Conservation (phyloP, 2,888 invertebrate species). For the Fragum fragum region DNA sequence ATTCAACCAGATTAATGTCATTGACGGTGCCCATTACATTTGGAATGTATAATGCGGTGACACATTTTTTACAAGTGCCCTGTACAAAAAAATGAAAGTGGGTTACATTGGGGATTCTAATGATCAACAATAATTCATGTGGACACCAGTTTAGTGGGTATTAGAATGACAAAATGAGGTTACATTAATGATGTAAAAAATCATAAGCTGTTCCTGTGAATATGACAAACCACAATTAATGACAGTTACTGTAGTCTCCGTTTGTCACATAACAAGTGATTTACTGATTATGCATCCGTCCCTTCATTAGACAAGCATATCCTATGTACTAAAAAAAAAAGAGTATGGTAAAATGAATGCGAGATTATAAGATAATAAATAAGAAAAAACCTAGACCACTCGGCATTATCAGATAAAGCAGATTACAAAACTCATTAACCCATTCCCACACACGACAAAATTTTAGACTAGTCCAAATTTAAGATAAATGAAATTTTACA, state of each 20-base stretch:
- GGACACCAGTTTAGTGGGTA: neutral
- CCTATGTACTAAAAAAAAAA: too few species aligned
- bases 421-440: too few species aligned
- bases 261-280: slow-evolving; percentile 16
- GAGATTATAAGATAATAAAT: too few species aligned
- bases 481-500: too few species aligned
- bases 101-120: neutral
- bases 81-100: neutral
- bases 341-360: too few species aligned
- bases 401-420: too few species aligned
- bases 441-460: too few species aligned
- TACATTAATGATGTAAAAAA: slow-evolving; percentile 28
- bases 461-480: too few species aligned
- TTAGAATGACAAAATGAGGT: slow-evolving; percentile 14
- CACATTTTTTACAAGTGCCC: neutral
- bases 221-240: slow-evolving; percentile 20
- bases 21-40: slow-evolving; percentile 11
- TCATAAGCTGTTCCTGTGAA: neutral
- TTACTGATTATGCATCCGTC: neutral
- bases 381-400: too few species aligned
- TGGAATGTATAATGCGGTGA: neutral
- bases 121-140: slow-evolving; percentile 6
- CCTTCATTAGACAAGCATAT: too few species aligned
- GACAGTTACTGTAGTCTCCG: slow-evolving; percentile 12
- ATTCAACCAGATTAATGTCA: neutral